A percentile compares a stretch with the other conserved stretches of the same genome.
Conservation (phyloP, 2,888 invertebrate species). For the Nysson spinosus region DNA sequence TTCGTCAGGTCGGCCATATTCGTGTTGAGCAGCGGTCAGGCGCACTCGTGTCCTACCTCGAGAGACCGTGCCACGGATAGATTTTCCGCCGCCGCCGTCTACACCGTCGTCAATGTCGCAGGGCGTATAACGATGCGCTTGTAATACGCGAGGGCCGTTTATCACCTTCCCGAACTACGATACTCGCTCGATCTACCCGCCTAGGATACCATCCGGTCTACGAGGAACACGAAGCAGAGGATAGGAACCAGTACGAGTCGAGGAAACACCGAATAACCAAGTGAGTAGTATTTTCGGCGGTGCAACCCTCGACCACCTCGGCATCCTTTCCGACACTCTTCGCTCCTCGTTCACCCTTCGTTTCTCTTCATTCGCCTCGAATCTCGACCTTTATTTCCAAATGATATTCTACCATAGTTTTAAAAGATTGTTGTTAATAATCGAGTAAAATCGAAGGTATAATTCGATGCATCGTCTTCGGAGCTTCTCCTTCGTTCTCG, state of each 20-base stretch:
- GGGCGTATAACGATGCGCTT: slow-evolving; percentile 55
- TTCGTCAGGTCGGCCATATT: slow-evolving; percentile 66
- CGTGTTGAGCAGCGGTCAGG: slow-evolving; percentile 64
- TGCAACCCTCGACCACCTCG: no score
- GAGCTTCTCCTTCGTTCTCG: no score
- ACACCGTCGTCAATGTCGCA: slow-evolving; percentile 57
- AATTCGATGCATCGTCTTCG: no score
- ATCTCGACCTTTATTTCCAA: no score
- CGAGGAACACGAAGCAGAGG: slow-evolving; percentile 17
- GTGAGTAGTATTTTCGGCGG: slow-evolving; percentile 37
- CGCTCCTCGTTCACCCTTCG: no score
- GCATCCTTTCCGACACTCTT: no score
- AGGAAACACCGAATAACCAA: slow-evolving; percentile 30
- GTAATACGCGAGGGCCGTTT: slow-evolving; percentile 40
- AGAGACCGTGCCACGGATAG: slow-evolving; percentile 66
- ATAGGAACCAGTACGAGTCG: no score
- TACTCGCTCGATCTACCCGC: slow-evolving; percentile 2
- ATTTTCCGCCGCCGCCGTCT: slow-evolving; percentile 66
- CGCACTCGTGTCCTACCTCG: slow-evolving; percentile 65
- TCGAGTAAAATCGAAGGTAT: no score
- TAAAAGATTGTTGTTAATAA: no score
- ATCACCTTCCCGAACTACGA: slow-evolving; percentile 4
- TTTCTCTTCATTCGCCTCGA: no score
- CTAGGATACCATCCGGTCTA: background rate
- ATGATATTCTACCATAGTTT: no score